A percentile compares a stretch with the other conserved stretches of the same genome.
These are phyloP conservation scores for Gymnobelideus leadbeateri DNA, from an alignment of 2,113 vertebrate genomes.

Conservation along the genomic window DNA sequence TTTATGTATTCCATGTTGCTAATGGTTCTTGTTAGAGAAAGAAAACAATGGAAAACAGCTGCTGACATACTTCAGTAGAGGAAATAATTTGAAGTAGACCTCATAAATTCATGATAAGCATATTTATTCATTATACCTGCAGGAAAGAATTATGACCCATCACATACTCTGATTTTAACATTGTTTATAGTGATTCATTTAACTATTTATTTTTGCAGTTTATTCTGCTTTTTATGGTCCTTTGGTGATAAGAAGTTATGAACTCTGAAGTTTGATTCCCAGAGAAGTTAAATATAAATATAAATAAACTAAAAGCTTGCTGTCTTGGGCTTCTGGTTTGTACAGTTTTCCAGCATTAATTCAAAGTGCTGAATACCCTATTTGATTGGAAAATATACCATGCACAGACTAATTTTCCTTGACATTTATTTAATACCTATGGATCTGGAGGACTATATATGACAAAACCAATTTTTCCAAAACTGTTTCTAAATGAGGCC, in stretches of 20 bases:
- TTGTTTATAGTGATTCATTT: neutral
- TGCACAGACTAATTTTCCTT: neutral
- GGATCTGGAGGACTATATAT: neutral
- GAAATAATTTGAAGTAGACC: constrained; percentile 2
- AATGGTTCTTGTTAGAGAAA: neutral
- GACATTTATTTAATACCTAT: neutral
- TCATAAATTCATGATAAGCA: constrained; percentile 7
- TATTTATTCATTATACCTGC: neutral
- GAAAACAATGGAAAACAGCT: neutral
- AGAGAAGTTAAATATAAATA: neutral
- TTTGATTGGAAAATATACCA: neutral
- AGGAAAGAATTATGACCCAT: neutral
- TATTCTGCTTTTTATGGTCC: neutral
- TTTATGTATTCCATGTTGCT: neutral
- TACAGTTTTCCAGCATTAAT: neutral
- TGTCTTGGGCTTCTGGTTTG: neutral
- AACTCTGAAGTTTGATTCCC: neutral
- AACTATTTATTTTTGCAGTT: neutral
- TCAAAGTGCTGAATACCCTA: neutral
- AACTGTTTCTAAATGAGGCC: neutral
- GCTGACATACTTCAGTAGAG: neutral
- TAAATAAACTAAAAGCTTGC: no score
- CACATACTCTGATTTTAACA: neutral
- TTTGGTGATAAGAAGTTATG: neutral
- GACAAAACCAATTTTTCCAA: neutral